Base-by-base conservation (phyloP, 92 coral and sea anemone genomes). In the Epizoanthus illoricatus region DNA sequence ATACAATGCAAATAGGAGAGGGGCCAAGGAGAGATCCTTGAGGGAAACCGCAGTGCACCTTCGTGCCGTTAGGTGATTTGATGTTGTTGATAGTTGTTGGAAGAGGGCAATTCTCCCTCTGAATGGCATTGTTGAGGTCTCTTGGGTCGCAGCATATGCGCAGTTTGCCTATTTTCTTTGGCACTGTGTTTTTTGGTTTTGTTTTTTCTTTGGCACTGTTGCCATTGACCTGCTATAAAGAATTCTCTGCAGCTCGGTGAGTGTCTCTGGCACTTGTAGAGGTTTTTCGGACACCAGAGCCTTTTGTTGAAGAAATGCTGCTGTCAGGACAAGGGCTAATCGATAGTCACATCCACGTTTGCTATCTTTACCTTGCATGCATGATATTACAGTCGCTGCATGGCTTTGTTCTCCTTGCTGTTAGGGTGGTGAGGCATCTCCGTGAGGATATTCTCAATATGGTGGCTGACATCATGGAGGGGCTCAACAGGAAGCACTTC, bases 381-480 rank as follows among this genome's bases (percentile, higher is more conserved):
- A 75, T 20, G 64, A 5, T 12, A 18, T 54, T 0, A 76, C 16
- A 42, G 67, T n/a, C 10, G 23, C 81, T 15, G 40, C 2, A 76
- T 13, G 12, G 49, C 81, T n/a, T 76, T n/a, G 23, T 49, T 19
- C 60, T 76, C 70, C 5, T 56, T 24, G 18, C n/a, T 47, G 13
- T 21, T 19, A 5, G 59, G 59, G 28, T 76, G 81, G 4, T 12
- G 42, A 7, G 81, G 81, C 2, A 76, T 4, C 59, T 76, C 81
- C 11, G 79, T 76, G 20, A 76, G 43, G 10, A 76, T 0, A 40
- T 76, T 76, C 9, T 57, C 81, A 19, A 76, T 57, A 7, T 76
- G 70, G 21, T 76, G 81, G 4, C 81, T 36, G 9, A 75, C 66
- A 57, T 75, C 81, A 57, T 75, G 81, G 7, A 75, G 69, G 16